Evolutionary conservation across 2,888 invertebrate genomes (phyloP), one percentile per base, ranked within the genome.

Genomic region (Arctia plantaginis): DNA sequence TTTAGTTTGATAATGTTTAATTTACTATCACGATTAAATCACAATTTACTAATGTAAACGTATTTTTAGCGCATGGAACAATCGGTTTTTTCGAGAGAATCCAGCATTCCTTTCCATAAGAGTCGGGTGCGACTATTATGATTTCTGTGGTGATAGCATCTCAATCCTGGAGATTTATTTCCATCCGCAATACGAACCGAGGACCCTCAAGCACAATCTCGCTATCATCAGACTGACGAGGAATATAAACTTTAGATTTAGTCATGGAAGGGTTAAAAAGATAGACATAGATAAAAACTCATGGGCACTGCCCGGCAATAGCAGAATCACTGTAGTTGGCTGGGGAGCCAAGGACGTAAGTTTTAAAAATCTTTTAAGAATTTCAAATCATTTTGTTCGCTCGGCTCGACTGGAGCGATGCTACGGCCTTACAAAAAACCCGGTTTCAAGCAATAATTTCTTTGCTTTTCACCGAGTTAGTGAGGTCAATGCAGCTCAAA

Each of bases 21-120:
- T 15, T 44, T 13, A 13, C 15, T 15, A 33, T 33, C 15, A 4
- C n/a, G n/a, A 33, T 51, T 23, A 68, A 51, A 2, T n/a, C 12
- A 4, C 59, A 30, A 15, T 62, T 62, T 18, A 30, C 7, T 30
- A 62, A 27, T 30, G 18, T 62, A 4, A 35, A 59, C 1, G 3
- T 30, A 23, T 44, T 78, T 74, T 10, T 73, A 94, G 94, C 72
- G 93, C 93, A 2, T 92, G 90, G 89, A 94, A 94, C 82, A 95
- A 94, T 72, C 90, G 94, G 0, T 91, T 92, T 77, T 94, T 88
- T 77, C 91, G 93, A 0, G 94, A 94, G 73, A 94, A 94, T 74
- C 94, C 94, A 2, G 84, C 89, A 0, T 93, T 93, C 67, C 89
- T 92, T 20, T 88, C 94, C 1, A 91, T 92, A 2, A 87, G 90